Evolutionary conservation across 2,797 vertebrate species (phyloP).

Genomic region (Pelodytes ibericus): DNA sequence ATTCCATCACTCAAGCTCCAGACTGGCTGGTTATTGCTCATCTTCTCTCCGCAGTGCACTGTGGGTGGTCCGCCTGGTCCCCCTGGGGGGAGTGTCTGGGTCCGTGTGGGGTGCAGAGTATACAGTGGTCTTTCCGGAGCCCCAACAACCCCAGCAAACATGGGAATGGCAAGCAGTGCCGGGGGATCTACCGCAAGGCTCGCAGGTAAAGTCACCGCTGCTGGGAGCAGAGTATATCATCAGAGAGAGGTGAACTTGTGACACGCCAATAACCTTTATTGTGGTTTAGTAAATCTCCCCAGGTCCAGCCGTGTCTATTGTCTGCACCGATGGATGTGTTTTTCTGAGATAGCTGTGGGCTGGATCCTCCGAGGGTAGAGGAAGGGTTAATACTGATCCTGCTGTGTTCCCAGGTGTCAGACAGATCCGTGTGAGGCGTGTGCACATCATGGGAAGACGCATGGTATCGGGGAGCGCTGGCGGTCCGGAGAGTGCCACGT

Average conservation of each 20-base stretch:
- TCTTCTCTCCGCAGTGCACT: slow-evolving; percentile 75
- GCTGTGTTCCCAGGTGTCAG: slow-evolving; percentile 75
- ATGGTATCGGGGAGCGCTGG: slow-evolving; percentile 79
- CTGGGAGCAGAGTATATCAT: no score
- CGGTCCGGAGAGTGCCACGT: slow-evolving; percentile 73
- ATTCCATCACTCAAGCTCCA: no score
- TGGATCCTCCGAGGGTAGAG: no score
- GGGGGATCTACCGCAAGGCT: slow-evolving; percentile 88
- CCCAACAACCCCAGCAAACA: slow-evolving; percentile 82
- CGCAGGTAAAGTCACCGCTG: slow-evolving; percentile 83
- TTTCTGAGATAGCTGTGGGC: no score
- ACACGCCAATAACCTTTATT: no score
- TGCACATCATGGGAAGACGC: slow-evolving; percentile 69
- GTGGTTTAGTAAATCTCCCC: no score
- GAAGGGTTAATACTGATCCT: no score
- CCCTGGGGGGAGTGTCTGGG: slow-evolving; percentile 89
- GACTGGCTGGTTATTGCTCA: neutral
- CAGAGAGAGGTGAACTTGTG: no score
- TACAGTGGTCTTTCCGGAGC: slow-evolving; percentile 94
- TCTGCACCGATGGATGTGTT: no score
- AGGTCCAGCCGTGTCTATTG: no score
- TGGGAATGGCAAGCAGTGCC: slow-evolving; percentile 75
- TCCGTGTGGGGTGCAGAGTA: slow-evolving; percentile 83
- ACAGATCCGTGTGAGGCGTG: slow-evolving; percentile 80
- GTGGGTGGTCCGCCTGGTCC: slow-evolving; percentile 91